phyloP scores from a whole-genome alignment of 1,140 invertebrate genomes.

The Drosophila tristis region DNA sequence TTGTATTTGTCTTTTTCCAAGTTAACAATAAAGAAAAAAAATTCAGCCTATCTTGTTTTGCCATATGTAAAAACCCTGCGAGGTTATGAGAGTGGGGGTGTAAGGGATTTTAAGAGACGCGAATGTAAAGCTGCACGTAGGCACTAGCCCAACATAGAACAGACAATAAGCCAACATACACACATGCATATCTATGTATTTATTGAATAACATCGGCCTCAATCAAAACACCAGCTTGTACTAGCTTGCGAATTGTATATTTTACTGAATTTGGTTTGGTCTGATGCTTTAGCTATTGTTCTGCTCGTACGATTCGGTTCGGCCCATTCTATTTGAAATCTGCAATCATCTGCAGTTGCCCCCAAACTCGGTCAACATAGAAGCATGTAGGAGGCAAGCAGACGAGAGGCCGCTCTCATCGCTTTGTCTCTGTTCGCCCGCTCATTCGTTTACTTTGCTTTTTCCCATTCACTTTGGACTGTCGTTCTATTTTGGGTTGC shows the following conservation, averaged over 20 bases:
- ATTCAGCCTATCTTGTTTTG: constrained; percentile 43
- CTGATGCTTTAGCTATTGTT: too few species aligned
- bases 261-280: too few species aligned
- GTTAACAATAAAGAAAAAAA: constrained; percentile 48
- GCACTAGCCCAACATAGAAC: constrained; percentile 28
- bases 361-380: constrained; percentile 27
- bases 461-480: constrained; percentile 26
- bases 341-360: constrained; percentile 27
- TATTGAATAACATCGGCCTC: too few species aligned
- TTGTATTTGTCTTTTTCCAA: constrained; percentile 56
- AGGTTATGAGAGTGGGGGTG: constrained; percentile 25
- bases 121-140: constrained; percentile 45
- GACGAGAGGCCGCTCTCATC: constrained; percentile 28
- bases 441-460: constrained; percentile 25
- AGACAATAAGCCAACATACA: not conserved
- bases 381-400: constrained; percentile 24
- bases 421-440: constrained; percentile 18
- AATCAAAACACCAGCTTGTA: too few species aligned
- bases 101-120: constrained; percentile 2
- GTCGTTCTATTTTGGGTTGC: constrained; percentile 48
- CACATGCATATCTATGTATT: not conserved
- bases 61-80: constrained; percentile 54
- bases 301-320: not conserved
- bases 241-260: too few species aligned
- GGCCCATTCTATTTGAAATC: constrained; percentile 17